These are phyloP conservation scores for Oncorhynchus keta DNA, from an alignment of 2,113 vertebrate genomes.

Conservation along the genomic window DNA sequence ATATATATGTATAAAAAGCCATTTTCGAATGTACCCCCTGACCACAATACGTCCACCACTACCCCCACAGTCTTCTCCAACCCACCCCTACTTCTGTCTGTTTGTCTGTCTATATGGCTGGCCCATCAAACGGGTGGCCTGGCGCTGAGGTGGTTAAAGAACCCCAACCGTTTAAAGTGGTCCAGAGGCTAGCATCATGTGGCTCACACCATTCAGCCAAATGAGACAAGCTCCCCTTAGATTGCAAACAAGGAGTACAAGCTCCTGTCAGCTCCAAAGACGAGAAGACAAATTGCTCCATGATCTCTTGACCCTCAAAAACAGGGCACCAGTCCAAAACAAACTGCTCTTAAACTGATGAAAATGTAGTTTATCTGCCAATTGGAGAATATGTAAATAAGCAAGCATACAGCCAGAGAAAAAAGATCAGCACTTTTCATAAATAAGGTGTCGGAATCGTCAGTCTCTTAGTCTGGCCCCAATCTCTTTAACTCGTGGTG, in stretches of 20 bases:
- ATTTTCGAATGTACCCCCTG: conserved; percentile 62
- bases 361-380: conserved; percentile 2
- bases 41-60: conserved; percentile 43
- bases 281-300: conserved; percentile 51
- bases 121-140: conserved; percentile 35
- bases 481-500: neutral
- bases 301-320: conserved; percentile 51
- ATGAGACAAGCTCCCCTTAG: conserved; percentile 11
- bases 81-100: conserved; percentile 13
- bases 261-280: conserved; percentile 47
- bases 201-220: conserved; percentile 17
- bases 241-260: conserved; percentile 32
- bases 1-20: conserved; percentile 36
- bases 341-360: conserved; percentile 8
- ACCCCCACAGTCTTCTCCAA: neutral
- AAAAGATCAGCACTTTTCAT: conserved; percentile 24
- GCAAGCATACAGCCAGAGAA: neutral
- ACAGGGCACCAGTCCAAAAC: conserved; percentile 36
- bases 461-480: neutral
- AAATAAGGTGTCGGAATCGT: conserved; percentile 7
- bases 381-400: neutral
- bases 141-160: conserved; percentile 28
- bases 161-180: conserved; percentile 40
- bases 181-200: conserved; percentile 14
- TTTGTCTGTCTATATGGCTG: neutral